These are phyloP conservation scores for Aradophagus sp. DNA, from an alignment of 1,140 invertebrate genomes.

Conservation along the genomic window DNA sequence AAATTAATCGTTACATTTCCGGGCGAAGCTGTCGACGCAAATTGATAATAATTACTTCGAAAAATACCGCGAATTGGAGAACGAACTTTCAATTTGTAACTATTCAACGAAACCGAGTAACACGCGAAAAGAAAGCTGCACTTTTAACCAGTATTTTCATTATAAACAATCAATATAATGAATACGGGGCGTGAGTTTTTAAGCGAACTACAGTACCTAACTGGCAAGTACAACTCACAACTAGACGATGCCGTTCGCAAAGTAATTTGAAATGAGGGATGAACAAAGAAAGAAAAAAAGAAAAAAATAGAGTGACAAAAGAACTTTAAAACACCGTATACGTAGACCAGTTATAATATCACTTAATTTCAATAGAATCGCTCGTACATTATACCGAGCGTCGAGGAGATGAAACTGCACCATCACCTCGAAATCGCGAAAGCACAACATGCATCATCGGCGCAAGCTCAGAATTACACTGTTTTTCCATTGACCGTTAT, in stretches of 20 bases:
- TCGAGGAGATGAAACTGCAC: conserved; percentile 66
- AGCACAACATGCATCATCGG: conserved; percentile 76
- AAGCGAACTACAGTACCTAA: conserved; percentile 68
- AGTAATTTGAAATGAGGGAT: conserved; percentile 20
- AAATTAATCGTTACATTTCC: conserved; percentile 9
- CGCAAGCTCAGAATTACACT: conserved; percentile 72
- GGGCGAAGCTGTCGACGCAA: conserved; percentile 1
- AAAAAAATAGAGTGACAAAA: conserved; percentile 48
- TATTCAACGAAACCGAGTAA: conserved; percentile 12
- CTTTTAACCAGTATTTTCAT: no score
- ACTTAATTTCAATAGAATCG: conserved; percentile 60
- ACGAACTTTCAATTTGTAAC: conserved; percentile 4
- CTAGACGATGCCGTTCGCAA: conserved; percentile 58
- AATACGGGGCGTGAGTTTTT: conserved; percentile 63
- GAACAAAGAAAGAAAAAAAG: conserved; percentile 19
- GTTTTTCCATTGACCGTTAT: conserved; percentile 57
- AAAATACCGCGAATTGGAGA: no score
- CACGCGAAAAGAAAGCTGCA: conserved; percentile 9
- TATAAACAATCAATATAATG: no score
- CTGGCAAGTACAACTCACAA: conserved; percentile 62
- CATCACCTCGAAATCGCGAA: conserved; percentile 73
- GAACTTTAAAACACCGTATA: conserved; percentile 53
- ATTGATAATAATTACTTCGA: no score
- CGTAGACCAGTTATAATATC: conserved; percentile 58
- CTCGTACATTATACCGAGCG: conserved; percentile 62